These are phyloP conservation scores for Motacilla alba DNA, from an alignment of 2,113 vertebrate species.

Conservation along the genomic window DNA sequence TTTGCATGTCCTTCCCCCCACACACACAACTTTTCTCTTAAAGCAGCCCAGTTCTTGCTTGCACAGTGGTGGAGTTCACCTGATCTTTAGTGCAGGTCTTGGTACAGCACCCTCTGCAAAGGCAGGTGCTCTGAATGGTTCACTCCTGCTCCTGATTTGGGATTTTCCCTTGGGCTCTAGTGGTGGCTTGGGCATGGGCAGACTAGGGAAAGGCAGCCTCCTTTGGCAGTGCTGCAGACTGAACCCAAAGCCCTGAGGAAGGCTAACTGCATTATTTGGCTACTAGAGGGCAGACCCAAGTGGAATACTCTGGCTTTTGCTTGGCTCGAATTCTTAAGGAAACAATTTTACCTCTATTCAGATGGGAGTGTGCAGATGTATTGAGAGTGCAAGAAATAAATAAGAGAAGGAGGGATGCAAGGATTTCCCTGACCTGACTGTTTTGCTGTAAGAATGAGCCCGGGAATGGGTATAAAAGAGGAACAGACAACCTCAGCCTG, in stretches of 20 bases:
- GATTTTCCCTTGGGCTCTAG: not conserved
- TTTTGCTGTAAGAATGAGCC: not conserved
- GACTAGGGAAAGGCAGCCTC: not conserved
- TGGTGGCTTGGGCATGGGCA: not conserved
- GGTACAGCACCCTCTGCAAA: accelerated
- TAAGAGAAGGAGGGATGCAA: not conserved
- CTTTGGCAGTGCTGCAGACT: not conserved
- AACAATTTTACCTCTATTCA: not conserved
- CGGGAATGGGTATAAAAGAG: not conserved
- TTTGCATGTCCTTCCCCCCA: accelerated
- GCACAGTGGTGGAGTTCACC: not conserved
- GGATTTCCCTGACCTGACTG: not conserved
- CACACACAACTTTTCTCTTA: accelerated
- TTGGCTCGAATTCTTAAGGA: not conserved
- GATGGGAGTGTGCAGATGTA: accelerated
- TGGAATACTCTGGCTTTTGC: not conserved
- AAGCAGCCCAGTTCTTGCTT: not conserved
- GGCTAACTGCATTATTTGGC: not conserved
- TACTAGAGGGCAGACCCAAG: not conserved
- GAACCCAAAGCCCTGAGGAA: not conserved
- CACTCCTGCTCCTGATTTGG: not conserved
- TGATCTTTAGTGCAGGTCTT: not conserved
- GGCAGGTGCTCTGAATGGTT: not conserved
- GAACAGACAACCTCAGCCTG: not conserved
- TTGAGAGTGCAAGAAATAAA: not conserved